Percentiles rank a stretch among this genome's conserved stretches.
phyloP scores from a whole-genome alignment of 2,797 vertebrate genomes.

The Enteromius radiatus region DNA sequence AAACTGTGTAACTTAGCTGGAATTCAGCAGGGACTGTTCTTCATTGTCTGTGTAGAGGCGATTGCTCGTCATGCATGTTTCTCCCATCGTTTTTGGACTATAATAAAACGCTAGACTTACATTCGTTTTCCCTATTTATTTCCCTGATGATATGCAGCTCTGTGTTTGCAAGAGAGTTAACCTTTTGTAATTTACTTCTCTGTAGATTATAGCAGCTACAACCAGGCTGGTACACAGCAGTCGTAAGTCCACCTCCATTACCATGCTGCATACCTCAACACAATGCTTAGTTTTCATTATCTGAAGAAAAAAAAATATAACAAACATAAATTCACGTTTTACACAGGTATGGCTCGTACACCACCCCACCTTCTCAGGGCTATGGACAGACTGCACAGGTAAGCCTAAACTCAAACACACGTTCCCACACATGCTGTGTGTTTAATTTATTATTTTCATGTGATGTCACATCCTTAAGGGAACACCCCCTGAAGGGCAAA shows the following conservation, averaged over 20 bases:
- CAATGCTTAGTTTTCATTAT: not conserved
- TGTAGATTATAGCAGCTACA: constrained; percentile 97
- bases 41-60: not conserved
- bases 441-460: not conserved
- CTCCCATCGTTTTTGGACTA: not conserved
- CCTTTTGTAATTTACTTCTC: not conserved
- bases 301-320: not conserved
- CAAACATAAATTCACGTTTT: not conserved
- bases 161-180: not conserved
- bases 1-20: not conserved
- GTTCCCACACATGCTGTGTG: not conserved
- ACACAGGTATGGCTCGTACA: constrained; percentile 91
- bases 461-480: not conserved
- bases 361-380: constrained; percentile 89
- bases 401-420: not conserved
- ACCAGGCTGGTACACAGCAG: constrained; percentile 90
- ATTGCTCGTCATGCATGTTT: not conserved
- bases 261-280: not conserved
- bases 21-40: not conserved
- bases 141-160: not conserved
- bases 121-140: not conserved
- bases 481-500: not conserved
- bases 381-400: constrained; percentile 96
- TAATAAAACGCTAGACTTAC: not conserved
- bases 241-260: constrained; percentile 80